These are phyloP conservation scores for Teinopalpus imperialis DNA, from an alignment of 2,888 invertebrate species.

Conservation along the genomic window DNA sequence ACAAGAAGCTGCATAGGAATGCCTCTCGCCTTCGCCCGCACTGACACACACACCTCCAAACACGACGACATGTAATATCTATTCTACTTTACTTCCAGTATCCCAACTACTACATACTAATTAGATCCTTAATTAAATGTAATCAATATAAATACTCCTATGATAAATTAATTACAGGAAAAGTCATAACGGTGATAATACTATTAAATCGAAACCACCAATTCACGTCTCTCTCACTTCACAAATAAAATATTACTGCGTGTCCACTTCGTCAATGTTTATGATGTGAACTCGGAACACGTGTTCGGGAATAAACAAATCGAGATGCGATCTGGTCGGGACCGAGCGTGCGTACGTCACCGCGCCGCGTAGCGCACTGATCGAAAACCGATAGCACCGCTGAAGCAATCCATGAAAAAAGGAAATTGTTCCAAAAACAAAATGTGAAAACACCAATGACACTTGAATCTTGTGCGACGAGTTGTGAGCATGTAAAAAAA, in stretches of 20 bases:
- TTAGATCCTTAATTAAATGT: background rate
- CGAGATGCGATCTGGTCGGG: conserved; percentile 14
- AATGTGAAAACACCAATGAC: conserved; percentile 25
- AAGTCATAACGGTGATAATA: no score
- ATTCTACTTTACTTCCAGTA: background rate
- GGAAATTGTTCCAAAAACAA: conserved; percentile 31
- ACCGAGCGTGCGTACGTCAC: conserved; percentile 51
- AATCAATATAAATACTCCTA: background rate
- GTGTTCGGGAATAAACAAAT: conserved; percentile 24
- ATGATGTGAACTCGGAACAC: conserved; percentile 16
- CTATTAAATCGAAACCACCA: background rate
- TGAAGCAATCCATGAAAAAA: conserved; percentile 34
- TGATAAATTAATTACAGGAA: background rate
- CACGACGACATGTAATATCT: conserved; percentile 12
- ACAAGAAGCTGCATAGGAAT: conserved; percentile 10
- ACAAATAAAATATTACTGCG: background rate
- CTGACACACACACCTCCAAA: conserved; percentile 1
- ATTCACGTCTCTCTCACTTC: background rate
- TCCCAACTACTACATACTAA: conserved; percentile 9
- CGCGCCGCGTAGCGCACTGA: conserved; percentile 58
- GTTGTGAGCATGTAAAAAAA: no score
- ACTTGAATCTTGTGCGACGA: background rate
- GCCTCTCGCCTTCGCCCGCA: conserved; percentile 1
- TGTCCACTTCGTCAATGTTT: conserved; percentile 13
- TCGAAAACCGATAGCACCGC: conserved; percentile 58